Evolutionary conservation across 2,888 invertebrate genomes (phyloP).

Genomic region (Sisyra terminalis): DNA sequence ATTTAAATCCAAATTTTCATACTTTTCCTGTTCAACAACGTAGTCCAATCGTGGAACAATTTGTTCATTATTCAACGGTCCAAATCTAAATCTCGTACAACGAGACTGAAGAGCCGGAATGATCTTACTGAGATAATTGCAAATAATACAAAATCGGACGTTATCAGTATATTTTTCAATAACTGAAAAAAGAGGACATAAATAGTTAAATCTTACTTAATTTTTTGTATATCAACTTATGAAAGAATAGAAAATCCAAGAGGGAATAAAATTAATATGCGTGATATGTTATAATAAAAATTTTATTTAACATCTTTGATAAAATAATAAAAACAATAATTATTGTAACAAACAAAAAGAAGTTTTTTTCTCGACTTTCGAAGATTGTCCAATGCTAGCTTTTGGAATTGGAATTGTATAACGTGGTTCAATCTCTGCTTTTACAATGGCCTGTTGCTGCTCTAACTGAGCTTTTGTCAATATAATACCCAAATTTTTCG

Average conservation of each 20-base stretch:
- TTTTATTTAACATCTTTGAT: neutral
- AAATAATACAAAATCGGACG: conserved; percentile 95
- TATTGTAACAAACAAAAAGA: conserved; percentile 36
- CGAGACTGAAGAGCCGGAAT: conserved; percentile 97
- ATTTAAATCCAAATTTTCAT: conserved; percentile 19
- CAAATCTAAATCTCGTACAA: conserved; percentile 93
- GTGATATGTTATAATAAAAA: neutral
- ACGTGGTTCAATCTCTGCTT: conserved; percentile 37
- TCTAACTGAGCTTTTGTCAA: conserved; percentile 48
- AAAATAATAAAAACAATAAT: conserved; percentile 12
- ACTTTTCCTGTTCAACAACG: conserved; percentile 73
- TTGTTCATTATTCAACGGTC: conserved; percentile 69
- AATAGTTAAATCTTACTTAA: no score
- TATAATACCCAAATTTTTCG: conserved; percentile 45
- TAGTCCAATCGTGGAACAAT: conserved; percentile 78
- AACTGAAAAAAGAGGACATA: conserved; percentile 44
- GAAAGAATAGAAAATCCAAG: no score
- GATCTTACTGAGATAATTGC: conserved; percentile 96
- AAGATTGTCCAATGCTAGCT: conserved; percentile 28
- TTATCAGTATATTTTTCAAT: conserved; percentile 99
- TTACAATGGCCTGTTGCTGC: conserved; percentile 44
- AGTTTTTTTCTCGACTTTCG: conserved; percentile 29
- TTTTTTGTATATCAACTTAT: no score
- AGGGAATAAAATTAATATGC: neutral
- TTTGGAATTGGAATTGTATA: conserved; percentile 18